Evolutionary conservation across 2,797 vertebrate species (phyloP).

Genomic region (Tolypeutes matacus): DNA sequence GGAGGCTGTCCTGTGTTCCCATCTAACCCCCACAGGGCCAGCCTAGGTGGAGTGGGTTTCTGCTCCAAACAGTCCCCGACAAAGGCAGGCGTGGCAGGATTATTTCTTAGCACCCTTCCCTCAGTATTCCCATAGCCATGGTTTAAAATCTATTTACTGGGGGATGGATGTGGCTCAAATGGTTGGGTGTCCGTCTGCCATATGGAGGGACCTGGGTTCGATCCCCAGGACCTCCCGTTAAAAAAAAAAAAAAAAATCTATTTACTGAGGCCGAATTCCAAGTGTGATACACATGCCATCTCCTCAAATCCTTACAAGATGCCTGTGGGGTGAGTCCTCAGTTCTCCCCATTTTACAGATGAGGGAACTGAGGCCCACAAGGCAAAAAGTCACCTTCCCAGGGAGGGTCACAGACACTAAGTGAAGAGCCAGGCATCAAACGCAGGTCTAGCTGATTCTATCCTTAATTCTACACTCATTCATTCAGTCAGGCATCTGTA

Average conservation of each 20-base stretch:
- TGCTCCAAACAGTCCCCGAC: fast-evolving
- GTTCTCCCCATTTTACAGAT: too few relatives aligned
- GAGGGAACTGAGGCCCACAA: background rate
- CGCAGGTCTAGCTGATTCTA: background rate
- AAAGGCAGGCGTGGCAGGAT: fast-evolving
- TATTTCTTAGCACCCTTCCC: fast-evolving
- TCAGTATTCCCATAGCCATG: background rate
- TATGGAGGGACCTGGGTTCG: too few relatives aligned
- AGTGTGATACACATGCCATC: background rate
- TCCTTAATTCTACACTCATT: background rate
- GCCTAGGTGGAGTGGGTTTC: too few relatives aligned
- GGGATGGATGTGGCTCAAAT: too few relatives aligned
- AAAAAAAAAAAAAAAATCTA: too few relatives aligned
- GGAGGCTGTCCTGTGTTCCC: background rate
- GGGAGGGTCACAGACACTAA: background rate
- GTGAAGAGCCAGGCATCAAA: background rate
- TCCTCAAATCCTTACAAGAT: background rate
- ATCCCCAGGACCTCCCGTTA: too few relatives aligned
- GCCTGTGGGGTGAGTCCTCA: background rate
- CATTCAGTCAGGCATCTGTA: background rate
- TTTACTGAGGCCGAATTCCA: background rate
- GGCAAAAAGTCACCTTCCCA: background rate
- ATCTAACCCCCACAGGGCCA: too few relatives aligned
- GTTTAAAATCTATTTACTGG: background rate
- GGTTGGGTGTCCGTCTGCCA: too few relatives aligned